These are phyloP conservation scores for Lathronympha strigana DNA, from an alignment of 2,888 invertebrate genomes.

Conservation along the genomic window DNA sequence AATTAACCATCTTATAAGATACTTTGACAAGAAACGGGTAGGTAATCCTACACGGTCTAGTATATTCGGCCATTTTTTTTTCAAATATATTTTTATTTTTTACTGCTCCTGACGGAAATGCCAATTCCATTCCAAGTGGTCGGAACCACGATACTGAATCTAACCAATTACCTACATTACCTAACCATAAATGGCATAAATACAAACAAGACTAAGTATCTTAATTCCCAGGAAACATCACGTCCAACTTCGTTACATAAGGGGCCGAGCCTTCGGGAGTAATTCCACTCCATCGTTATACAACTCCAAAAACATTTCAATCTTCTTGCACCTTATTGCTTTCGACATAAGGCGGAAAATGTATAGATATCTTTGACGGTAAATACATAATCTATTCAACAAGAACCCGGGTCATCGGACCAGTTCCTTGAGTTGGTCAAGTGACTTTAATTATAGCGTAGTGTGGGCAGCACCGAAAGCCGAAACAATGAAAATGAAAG, in stretches of 20 bases:
- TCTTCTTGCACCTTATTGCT: not conserved
- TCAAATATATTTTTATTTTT: no score
- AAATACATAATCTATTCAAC: slow-evolving; percentile 38
- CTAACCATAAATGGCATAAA: slow-evolving; percentile 11
- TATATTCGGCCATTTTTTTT: no score
- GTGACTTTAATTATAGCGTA: slow-evolving; percentile 34
- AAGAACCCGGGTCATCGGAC: slow-evolving; percentile 22
- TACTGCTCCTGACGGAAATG: no score
- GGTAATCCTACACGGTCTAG: no score
- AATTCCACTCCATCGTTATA: slow-evolving; percentile 40
- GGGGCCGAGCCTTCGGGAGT: slow-evolving; percentile 46
- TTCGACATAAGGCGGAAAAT: not conserved
- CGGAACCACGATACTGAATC: slow-evolving; percentile 2
- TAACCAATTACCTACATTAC: no score
- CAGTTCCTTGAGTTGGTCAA: slow-evolving; percentile 16
- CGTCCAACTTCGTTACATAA: slow-evolving; percentile 48
- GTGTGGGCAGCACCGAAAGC: slow-evolving; percentile 12
- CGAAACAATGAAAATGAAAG: slow-evolving; percentile 35
- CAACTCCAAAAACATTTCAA: not conserved
- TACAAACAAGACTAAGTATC: slow-evolving; percentile 26
- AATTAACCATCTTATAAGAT: no score
- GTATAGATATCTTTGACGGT: not conserved
- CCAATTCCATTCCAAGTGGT: no score
- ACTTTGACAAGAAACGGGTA: no score
- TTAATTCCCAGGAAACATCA: slow-evolving; percentile 21